Evolutionary conservation across 1,140 invertebrate species (phyloP), one percentile per base, ranked within the genome.

Genomic region (Octopus bimaculoides): DNA sequence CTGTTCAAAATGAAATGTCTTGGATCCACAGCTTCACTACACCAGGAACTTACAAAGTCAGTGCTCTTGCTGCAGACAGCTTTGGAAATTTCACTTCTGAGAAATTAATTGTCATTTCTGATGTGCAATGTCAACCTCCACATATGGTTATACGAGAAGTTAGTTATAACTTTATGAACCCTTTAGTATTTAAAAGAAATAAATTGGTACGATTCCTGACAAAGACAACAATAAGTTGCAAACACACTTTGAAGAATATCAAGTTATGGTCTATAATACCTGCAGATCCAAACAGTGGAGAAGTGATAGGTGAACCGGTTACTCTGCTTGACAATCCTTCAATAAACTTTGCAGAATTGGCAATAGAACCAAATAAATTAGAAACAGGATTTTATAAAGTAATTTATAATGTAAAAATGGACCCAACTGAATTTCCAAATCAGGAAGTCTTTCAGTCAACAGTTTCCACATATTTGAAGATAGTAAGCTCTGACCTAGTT

Each of bases 51-150:
- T 90, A 86, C 66, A 79, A 76, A n/a, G 80, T 89, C 8, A 84
- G 61, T 14, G 80, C 88, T 2, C 85, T 76, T 26, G 87, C 87
- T 6, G 83, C 82, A 71, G 90, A 91, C 82, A 79, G 73, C 1
- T 82, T 88, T 56, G 89, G 88, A 9, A 81, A 78, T 14, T 75
- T 78, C 0, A 81, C 77, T 5, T 71, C 77, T 7, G 78, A 75
- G 9, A 74, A 87, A 0, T 77, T 71, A 20, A 85, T 87, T 75
- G 84, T 84, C 52, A 84, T 89, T 53, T 85, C 85, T 17, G 77
- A 82, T 52, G 55, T 87, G 41, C 84, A 89, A 78, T 91, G 90
- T 78, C 80, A 82, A 79, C 81, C 86, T 12, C 90, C 90, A 12
- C 78, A 81, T 61, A 73, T 90, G 5, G 78, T 82, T 71, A 90